Evolutionary conservation across 2,888 invertebrate species (phyloP).

Genomic region (Heterodera filipjevi): DNA sequence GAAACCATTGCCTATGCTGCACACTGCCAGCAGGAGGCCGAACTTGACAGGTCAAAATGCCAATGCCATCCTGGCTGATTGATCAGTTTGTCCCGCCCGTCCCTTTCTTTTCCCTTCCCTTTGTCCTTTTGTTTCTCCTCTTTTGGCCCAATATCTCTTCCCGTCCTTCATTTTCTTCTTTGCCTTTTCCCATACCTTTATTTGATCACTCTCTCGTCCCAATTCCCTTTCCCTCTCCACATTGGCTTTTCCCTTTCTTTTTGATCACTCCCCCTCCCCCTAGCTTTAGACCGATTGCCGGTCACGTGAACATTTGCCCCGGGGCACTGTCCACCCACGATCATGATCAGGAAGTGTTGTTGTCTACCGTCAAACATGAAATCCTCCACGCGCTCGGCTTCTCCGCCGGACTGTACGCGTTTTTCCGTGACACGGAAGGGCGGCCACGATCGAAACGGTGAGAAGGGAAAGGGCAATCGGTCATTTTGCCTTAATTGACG

Average conservation of each 20-base stretch:
- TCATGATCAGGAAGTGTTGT: conserved; percentile 80
- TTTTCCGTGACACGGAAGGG: conserved; percentile 77
- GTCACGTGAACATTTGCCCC: conserved; percentile 97
- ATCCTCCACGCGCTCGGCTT: conserved; percentile 96
- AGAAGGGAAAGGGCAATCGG: neutral
- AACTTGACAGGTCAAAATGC: conserved; percentile 75
- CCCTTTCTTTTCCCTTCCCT: neutral
- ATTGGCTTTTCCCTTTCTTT: conserved; percentile 1
- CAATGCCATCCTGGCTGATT: too few relatives aligned
- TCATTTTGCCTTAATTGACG: neutral
- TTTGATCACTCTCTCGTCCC: too few relatives aligned
- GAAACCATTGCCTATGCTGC: conserved; percentile 93
- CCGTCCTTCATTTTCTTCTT: too few relatives aligned
- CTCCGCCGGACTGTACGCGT: conserved; percentile 93
- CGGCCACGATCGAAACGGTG: conserved; percentile 72
- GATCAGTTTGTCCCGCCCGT: too few relatives aligned
- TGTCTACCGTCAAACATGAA: conserved; percentile 97
- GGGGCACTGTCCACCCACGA: conserved; percentile 86
- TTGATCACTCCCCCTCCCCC: neutral
- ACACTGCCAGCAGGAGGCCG: conserved; percentile 94
- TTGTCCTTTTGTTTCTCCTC: too few relatives aligned
- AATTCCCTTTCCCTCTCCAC: conserved; percentile 8
- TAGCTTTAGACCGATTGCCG: conserved; percentile 79
- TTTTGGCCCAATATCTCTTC: too few relatives aligned
- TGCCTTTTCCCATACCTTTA: conserved; percentile 14